phyloP scores from a whole-genome alignment of 1,140 invertebrate genomes.

The Drosophila lini region DNA sequence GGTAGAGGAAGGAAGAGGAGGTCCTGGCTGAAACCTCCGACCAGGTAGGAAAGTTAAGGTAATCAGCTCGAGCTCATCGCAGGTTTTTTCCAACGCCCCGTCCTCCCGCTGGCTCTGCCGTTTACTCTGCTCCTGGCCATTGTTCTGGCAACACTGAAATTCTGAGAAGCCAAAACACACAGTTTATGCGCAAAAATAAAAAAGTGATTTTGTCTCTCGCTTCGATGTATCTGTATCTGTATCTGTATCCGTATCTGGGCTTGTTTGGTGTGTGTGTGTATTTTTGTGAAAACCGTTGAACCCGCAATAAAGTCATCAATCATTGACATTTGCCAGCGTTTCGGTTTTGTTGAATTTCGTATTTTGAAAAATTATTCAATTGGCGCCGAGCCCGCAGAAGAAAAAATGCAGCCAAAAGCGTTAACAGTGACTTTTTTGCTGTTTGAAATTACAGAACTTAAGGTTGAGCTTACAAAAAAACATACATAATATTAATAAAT shows the following conservation, averaged over 20 bases:
- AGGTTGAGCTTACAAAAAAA: neutral
- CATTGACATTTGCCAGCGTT: slow-evolving; percentile 82
- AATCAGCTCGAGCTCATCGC: slow-evolving; percentile 71
- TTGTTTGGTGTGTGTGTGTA: slow-evolving; percentile 48
- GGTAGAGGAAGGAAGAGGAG: slow-evolving; percentile 33
- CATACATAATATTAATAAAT: too few species aligned
- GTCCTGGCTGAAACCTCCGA: slow-evolving; percentile 17
- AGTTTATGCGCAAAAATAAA: slow-evolving; percentile 76
- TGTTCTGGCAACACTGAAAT: slow-evolving; percentile 64
- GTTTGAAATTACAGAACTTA: neutral
- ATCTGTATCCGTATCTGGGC: slow-evolving; percentile 39
- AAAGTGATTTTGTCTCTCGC: slow-evolving; percentile 72
- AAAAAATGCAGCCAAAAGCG: slow-evolving; percentile 10
- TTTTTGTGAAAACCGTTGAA: slow-evolving; percentile 79
- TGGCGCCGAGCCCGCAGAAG: slow-evolving; percentile 54
- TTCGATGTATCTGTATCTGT: slow-evolving; percentile 43
- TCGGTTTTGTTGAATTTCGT: slow-evolving; percentile 41
- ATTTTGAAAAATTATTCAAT: slow-evolving; percentile 74
- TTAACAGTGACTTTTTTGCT: slow-evolving; percentile 6
- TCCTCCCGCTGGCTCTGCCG: slow-evolving; percentile 35
- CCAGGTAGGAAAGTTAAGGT: slow-evolving; percentile 71
- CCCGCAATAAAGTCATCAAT: slow-evolving; percentile 84
- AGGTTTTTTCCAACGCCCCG: slow-evolving; percentile 66
- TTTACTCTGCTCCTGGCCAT: slow-evolving; percentile 31
- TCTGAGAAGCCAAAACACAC: slow-evolving; percentile 75